Evolutionary conservation across 1,140 invertebrate species (phyloP).

Genomic region (Drosophila lini): DNA sequence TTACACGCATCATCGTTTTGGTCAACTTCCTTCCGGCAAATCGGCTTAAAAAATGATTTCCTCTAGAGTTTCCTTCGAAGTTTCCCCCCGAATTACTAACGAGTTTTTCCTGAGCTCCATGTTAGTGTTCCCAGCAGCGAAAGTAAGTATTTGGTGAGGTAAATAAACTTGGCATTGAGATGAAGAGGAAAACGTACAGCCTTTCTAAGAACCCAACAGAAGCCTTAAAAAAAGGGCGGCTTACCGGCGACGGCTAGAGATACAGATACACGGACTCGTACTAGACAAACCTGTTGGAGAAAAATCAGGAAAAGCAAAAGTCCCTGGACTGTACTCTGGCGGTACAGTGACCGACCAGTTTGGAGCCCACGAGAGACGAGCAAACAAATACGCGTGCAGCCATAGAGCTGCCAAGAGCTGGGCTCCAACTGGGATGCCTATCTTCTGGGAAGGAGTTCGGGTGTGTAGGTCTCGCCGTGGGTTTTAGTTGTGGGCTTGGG

Average conservation of each 20-base stretch:
- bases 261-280: constrained; percentile 53
- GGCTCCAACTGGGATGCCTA: constrained; percentile 20
- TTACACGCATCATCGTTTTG: constrained; percentile 61
- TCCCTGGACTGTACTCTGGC: constrained; percentile 63
- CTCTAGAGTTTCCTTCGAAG: background rate
- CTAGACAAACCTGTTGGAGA: constrained; percentile 80
- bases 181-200: constrained; percentile 68
- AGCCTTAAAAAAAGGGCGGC: constrained; percentile 33
- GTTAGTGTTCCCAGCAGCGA: background rate
- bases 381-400: constrained; percentile 80
- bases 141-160: constrained; percentile 43
- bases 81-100: background rate
- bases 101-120: background rate
- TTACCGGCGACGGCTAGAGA: constrained; percentile 1
- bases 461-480: background rate
- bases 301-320: constrained; percentile 73
- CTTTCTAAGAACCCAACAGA: constrained; percentile 74
- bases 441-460: constrained; percentile 10
- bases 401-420: constrained; percentile 53
- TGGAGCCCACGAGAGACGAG: constrained; percentile 74
- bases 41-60: constrained; percentile 65
- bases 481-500: constrained; percentile 1
- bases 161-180: constrained; percentile 66
- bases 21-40: constrained; percentile 74
- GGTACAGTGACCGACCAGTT: constrained; percentile 64